Evolutionary conservation across 1,140 invertebrate species (phyloP), one percentile per base, ranked within the genome.

Genomic region (Drosophila seguyi): DNA sequence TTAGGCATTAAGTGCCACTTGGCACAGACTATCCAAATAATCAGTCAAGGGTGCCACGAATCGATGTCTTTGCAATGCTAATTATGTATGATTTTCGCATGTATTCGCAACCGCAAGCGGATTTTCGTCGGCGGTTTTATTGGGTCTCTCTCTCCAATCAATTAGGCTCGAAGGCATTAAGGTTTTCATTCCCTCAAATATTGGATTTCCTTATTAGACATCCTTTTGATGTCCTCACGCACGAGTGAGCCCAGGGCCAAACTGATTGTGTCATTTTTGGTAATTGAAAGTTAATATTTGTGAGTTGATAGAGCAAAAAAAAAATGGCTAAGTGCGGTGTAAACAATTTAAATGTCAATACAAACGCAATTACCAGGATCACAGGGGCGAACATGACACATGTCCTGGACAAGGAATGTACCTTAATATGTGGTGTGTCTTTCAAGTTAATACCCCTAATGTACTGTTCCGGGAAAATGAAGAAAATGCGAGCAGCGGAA

Each of bases 201-300:
- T 72, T 72, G 44, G 36, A 73, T 72, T 72, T 59, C 53, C 68
- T 44, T 72, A 71, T 72, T 72, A 34, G 8, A 27, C 55, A 59
- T 18, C 67, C 44, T 27, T 72, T 73, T 73, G 67, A 73, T 73
- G 56, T 66, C 31, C 8, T 62, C 48, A 62, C 67, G 73, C 79
- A 72, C 66, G 72, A 65, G 44, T 63, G 41, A 20, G 52, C 44
- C 39, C 20, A 22, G 48, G n/a, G 55, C 25, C 38, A 57, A 77
- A 42, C 58, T 48, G 62, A 69, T 69, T 78, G 76, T 77, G 55
- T 52, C 75, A 62, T 80, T 67, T 66, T 67, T 66, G 29, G 76
- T 84, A 84, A 87, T 88, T 88, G 80, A 71, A 75, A 79, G 82
- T 61, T 81, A 79, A 86, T 77, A 82, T 82, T 74, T 81, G 66